Base-by-base conservation (phyloP, 2,113 vertebrate genomes). In the Phrynosoma platyrhinos region DNA sequence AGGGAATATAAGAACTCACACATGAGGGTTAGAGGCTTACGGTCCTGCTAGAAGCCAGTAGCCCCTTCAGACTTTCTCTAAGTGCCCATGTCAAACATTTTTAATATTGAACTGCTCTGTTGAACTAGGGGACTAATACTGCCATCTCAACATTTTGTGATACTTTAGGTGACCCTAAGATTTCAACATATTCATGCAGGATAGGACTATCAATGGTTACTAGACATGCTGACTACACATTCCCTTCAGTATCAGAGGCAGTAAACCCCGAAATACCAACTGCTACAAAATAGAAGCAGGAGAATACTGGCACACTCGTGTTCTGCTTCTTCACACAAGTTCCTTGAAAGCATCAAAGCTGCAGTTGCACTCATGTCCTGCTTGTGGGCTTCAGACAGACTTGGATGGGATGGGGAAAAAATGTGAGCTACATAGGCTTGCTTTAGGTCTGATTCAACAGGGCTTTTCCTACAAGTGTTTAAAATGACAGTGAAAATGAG, bases 401-500 rank as follows among this genome's bases (percentile, higher is more conserved):
- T 23, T 71, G 68, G 27, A n/a, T 30, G 68, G 9, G 30, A 71
- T 30, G 68, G 27, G 23, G 12, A n/a, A 27, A 71, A 71, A 71
- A 71, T 71, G 68, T 30, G 68, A 10, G 9, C 66, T 62, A 18
- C 58, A 62, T 16, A 62, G 58, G 13, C 58, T 1, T 47, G 47
- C 5, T 6, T 62, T 62, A 20, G 58, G 58, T 62, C 13, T 47
- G 25, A 68, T 69, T 21, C 68, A 27, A 72, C 55, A 58, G 52
- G 14, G 42, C 20, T 47, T 10, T 20, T 9, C 14, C 40, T 80
- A 30, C 9, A 88, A 77, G 53, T 53, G 21, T 76, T 85, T 32
- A 68, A 30, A 68, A 77, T 69, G 9, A 55, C 32, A 42, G 72
- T 91, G 20, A 66, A 77, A 84, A 76, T 69, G 53, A 82, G 64